Evolutionary conservation across 2,888 invertebrate species (phyloP).

Genomic region (Drosophila pseudotakahashii): DNA sequence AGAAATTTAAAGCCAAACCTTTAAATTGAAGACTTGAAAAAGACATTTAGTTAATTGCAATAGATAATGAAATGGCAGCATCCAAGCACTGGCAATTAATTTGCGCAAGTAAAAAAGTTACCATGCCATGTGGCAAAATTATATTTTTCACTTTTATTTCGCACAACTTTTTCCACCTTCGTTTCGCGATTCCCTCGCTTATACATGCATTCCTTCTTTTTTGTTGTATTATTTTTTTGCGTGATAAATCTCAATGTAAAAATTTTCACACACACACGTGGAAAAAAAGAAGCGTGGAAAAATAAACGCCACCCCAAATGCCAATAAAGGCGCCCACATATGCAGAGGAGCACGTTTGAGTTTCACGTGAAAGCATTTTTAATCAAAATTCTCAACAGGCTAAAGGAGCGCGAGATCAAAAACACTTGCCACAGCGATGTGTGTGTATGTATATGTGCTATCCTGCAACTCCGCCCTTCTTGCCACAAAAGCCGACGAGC

Average conservation of each 20-base stretch:
- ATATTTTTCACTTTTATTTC: slow-evolving; percentile 7
- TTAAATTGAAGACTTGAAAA: neutral
- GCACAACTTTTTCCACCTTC: slow-evolving; percentile 5
- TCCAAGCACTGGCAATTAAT: slow-evolving; percentile 13
- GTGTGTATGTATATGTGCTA: slow-evolving; percentile 17
- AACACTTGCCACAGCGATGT: slow-evolving; percentile 69
- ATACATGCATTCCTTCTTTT: neutral
- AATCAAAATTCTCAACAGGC: slow-evolving; percentile 84
- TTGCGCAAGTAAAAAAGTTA: slow-evolving; percentile 5
- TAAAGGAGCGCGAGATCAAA: slow-evolving; percentile 74
- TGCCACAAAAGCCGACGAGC: slow-evolving; percentile 61
- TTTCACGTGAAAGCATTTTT: slow-evolving; percentile 83
- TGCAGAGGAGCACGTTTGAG: slow-evolving; percentile 69
- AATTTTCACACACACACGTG: slow-evolving; percentile 59
- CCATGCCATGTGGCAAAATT: neutral
- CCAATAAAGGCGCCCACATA: slow-evolving; percentile 72
- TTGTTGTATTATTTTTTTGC: slow-evolving; percentile 60
- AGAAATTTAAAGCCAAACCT: neutral
- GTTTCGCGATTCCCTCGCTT: slow-evolving; percentile 3
- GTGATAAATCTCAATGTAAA: slow-evolving; percentile 77
- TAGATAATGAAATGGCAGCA: neutral
- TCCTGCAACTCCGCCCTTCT: slow-evolving; percentile 17
- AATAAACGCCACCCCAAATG: slow-evolving; percentile 64
- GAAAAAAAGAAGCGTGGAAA: slow-evolving; percentile 54
- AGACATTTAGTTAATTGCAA: neutral